Base-by-base conservation (phyloP, 2,888 invertebrate species). In the Acleris laterana region DNA sequence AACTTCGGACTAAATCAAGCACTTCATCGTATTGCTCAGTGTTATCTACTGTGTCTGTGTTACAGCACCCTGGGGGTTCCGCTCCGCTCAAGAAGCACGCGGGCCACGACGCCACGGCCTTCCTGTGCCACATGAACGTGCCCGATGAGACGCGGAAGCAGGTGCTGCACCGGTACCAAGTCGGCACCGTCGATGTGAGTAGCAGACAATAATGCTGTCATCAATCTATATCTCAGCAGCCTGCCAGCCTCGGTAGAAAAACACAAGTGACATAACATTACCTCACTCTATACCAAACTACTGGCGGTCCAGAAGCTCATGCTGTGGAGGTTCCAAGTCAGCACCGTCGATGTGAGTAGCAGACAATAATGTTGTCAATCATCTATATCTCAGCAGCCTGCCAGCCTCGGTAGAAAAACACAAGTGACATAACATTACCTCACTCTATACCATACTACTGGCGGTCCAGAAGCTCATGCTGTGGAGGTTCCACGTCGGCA, bases 41-140 rank as follows among this genome's bases (percentile, higher is more conserved):
- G 38, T 32, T 32, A 3, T 32, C 13, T 13, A 13, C 17, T 17
- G 5, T 57, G 1, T 46, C 5, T 25, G 16, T 4, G 22, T 50
- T 62, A 5, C 69, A 77, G 77, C 77, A 77, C 66, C 77, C 76
- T 0, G 71, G 63, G 0, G 77, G 77, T 0, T 70, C 72, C 0
- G 64, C 51, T n/a, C 72, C 71, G 5, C 44, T 77, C 16, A 71
- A 72, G 67, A 16, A 57, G 46, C 69, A 71, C 68, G 74, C 74
- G 0, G 76, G 77, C 0, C 58, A 50, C 7, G 77, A 77, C 70
- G 75, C 75, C 13, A 72, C 74, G 2, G 57, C 63, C 7, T 74
- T 70, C 6, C 69, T 77, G 56, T 63, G 57, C 20, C 59, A 61
- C 2, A 58, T 71, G n/a, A 63, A 69, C 28, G 73, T 77, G 72